A percentile compares a stretch with the other conserved stretches of the same genome.
phyloP scores from a whole-genome alignment of 2,113 vertebrate species.

The Spilogale gracilis region DNA sequence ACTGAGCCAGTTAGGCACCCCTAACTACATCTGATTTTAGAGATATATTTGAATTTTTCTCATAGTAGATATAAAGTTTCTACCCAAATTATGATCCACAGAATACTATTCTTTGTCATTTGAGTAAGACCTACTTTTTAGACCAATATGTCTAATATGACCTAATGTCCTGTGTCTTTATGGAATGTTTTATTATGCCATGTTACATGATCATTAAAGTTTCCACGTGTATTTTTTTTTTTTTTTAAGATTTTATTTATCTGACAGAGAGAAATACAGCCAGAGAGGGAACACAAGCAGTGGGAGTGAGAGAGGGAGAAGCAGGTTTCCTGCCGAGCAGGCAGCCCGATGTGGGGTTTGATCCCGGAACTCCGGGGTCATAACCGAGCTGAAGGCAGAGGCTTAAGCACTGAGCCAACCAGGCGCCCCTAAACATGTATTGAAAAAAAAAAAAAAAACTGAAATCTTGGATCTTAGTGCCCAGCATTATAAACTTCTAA shows the following conservation, averaged over 20 bases:
- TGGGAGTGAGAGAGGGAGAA: too few relatives aligned
- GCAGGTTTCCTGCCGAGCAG: too few relatives aligned
- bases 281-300: too few relatives aligned
- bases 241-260: not conserved
- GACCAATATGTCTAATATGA: slow-evolving; percentile 82
- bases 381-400: too few relatives aligned
- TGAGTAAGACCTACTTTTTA: slow-evolving; percentile 81
- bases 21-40: not conserved
- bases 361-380: too few relatives aligned
- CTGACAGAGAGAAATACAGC: too few relatives aligned
- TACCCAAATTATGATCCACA: slow-evolving; percentile 75
- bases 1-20: not conserved
- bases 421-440: too few relatives aligned
- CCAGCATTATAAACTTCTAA: slow-evolving; percentile 62
- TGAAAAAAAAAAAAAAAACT: slow-evolving; percentile 63
- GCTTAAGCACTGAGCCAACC: too few relatives aligned
- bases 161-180: slow-evolving; percentile 84
- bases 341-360: too few relatives aligned
- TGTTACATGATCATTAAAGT: slow-evolving; percentile 82
- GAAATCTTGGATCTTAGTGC: slow-evolving; percentile 54
- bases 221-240: slow-evolving; percentile 68
- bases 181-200: slow-evolving; percentile 81
- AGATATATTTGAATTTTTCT: slow-evolving; percentile 63
- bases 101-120: slow-evolving; percentile 78
- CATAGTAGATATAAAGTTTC: slow-evolving; percentile 40